phyloP scores from a whole-genome alignment of 2,113 vertebrate genomes.

The Nicator chloris region DNA sequence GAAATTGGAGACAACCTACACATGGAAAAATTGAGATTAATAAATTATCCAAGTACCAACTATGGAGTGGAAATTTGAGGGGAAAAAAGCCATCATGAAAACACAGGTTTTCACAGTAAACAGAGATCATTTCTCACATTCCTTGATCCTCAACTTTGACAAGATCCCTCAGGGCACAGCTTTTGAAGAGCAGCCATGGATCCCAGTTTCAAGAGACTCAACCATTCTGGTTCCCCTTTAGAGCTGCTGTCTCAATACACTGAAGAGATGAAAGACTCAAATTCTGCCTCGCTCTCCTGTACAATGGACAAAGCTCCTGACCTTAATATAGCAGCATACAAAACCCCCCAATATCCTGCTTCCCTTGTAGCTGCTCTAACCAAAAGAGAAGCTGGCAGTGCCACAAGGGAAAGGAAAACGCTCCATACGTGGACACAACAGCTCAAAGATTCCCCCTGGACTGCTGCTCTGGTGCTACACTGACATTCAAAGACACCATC shows the following conservation, averaged over 20 bases:
- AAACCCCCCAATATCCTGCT: background rate
- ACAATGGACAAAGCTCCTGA: background rate
- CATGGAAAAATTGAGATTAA: background rate
- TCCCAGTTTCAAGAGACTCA: background rate
- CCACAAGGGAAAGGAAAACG: background rate
- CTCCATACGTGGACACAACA: background rate
- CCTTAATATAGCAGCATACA: background rate
- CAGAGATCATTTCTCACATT: background rate
- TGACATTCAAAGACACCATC: background rate
- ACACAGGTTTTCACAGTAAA: background rate
- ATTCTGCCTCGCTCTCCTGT: background rate
- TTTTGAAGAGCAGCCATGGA: background rate
- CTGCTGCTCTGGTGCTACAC: background rate
- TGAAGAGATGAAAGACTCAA: background rate
- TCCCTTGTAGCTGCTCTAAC: background rate
- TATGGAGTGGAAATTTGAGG: background rate
- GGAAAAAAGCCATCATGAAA: background rate
- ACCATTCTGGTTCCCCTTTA: background rate
- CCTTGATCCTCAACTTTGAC: background rate
- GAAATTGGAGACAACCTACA: background rate
- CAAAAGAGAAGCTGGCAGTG: background rate
- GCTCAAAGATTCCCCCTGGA: background rate
- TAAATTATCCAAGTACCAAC: background rate
- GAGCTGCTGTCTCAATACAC: background rate
- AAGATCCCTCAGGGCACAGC: background rate